Base-by-base conservation (phyloP, 2,797 vertebrate genomes). In the Periophthalmus magnuspinnatus region DNA sequence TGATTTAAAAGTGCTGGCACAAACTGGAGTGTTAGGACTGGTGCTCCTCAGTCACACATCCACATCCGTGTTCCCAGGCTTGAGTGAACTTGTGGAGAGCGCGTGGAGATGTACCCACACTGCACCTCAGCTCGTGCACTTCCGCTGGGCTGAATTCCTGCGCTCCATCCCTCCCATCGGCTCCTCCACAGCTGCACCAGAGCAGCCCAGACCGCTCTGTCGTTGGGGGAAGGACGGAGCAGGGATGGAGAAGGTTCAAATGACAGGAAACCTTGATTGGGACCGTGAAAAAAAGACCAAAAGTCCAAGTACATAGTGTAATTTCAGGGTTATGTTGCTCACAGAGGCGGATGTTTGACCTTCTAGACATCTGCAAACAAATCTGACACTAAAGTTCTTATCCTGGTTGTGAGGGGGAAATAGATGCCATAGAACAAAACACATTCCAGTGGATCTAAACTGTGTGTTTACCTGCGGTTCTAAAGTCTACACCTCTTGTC, bases 121-220 rank as follows among this genome's bases (percentile, higher is more conserved):
- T 32, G n/a, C 55, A 22, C 68, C 52, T 41, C 68, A 34, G 60
- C 33, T 58, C n/a, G 34, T 67, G 34, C 33, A 66, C 69, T 80
- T 79, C 75, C 72, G 33, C 64, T 77, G 67, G 58, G 66, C 55
- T 45, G 66, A 60, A 77, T 79, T 70, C 71, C 66, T 62, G 22
- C 8, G 47, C 59, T 69, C 55, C 62, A 57, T 21, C 24, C 38
- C 56, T 56, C 67, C 67, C 56, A 22, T 61, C 41, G 56, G 60
- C 36, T 69, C 68, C 38, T 69, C 68, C 71, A 68, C 63, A 65
- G 52, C 65, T 56, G 77, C 79, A 79, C 76, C 34, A 60, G 38
- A 54, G 63, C 55, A 32, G 55, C 24, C 8, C 55, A 61, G 45
- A 71, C 57, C 56, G 61, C 57, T 19, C 32, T 33, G 59, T 21